Conservation (phyloP, 2,113 vertebrate genomes). For the Cephalopholis sonnerati region DNA sequence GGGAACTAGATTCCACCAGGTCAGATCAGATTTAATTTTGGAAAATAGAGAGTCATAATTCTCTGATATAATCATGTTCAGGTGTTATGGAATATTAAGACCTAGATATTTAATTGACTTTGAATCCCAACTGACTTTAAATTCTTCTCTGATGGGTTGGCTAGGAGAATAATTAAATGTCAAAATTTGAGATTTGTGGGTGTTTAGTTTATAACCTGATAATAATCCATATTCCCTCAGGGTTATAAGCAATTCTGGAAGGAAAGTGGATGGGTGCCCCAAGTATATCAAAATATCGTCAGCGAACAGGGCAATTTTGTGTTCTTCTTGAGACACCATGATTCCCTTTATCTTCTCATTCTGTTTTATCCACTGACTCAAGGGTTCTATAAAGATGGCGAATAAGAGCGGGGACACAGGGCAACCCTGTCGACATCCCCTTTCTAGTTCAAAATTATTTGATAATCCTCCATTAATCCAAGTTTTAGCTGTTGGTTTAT, state of each 20-base stretch:
- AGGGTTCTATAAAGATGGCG: slow-evolving; percentile 5
- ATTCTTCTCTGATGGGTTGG: neutral
- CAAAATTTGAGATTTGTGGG: neutral
- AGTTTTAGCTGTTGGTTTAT: neutral
- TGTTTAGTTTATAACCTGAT: too few species aligned
- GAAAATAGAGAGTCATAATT: neutral
- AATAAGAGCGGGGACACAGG: neutral
- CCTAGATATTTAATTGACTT: too few species aligned
- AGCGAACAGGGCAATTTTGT: neutral
- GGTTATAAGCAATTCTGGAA: neutral
- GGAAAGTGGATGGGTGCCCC: neutral
- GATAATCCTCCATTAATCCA: neutral
- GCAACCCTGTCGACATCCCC: too few species aligned
- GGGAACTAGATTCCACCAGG: too few species aligned
- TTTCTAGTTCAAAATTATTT: too few species aligned
- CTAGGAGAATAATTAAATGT: neutral
- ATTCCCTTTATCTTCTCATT: neutral
- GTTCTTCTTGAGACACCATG: neutral
- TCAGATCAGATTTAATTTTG: too few species aligned
- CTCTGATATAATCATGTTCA: neutral
- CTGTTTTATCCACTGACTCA: slow-evolving; percentile 1
- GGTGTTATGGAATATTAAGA: neutral
- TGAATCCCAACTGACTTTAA: neutral
- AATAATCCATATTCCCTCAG: neutral
- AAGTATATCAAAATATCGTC: neutral